Conservation (phyloP, 1,140 invertebrate genomes). For the Tetramorium parvispinum region DNA sequence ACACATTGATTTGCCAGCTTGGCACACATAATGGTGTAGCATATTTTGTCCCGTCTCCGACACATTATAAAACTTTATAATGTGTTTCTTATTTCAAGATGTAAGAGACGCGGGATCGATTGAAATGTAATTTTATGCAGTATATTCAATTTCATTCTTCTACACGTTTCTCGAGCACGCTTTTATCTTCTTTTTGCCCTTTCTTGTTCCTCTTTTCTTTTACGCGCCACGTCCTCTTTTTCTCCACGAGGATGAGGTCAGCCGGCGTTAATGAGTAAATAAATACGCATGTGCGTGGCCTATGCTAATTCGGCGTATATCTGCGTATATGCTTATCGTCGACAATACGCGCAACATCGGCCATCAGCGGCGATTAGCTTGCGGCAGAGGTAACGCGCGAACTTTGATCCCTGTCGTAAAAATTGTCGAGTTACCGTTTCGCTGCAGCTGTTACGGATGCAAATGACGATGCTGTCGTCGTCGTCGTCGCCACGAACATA, state of each 20-base stretch:
- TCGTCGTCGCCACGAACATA: conserved; percentile 1
- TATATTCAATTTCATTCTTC: not conserved
- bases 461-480: conserved; percentile 67
- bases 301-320: conserved; percentile 70
- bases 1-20: no score
- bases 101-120: not conserved
- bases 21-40: no score
- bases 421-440: conserved; percentile 76
- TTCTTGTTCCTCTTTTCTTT: not conserved
- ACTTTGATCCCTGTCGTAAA: conserved; percentile 79
- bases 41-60: not conserved
- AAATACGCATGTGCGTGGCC: conserved; percentile 70
- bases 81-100: not conserved
- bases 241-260: conserved; percentile 47
- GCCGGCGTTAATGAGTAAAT: conserved; percentile 65
- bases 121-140: not conserved
- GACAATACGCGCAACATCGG: conserved; percentile 57
- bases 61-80: not conserved
- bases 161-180: not conserved
- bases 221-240: not conserved
- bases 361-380: conserved; percentile 68
- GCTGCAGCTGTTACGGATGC: conserved; percentile 77
- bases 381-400: conserved; percentile 70
- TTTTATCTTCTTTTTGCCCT: not conserved
- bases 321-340: conserved; percentile 2